phyloP scores from a whole-genome alignment of 1,140 invertebrate genomes.

The Venustaconcha ellipsiformis region DNA sequence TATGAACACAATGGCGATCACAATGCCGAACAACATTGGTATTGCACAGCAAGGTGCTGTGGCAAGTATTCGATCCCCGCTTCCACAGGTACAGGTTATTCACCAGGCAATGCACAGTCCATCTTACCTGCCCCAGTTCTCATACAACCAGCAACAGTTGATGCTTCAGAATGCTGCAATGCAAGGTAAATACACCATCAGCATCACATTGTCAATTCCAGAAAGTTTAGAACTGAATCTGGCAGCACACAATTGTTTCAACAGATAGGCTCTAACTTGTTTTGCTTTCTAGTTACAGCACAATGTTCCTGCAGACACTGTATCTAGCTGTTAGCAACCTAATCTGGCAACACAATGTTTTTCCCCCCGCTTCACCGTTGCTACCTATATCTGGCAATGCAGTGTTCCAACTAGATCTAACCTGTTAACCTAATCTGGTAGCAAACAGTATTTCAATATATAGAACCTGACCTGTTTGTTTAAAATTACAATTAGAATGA shows the following conservation, averaged over 20 bases:
- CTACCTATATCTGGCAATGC: neutral
- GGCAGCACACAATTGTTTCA: neutral
- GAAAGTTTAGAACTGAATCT: neutral
- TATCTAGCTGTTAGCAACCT: too few species aligned
- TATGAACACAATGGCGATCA: neutral
- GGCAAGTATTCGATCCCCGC: neutral
- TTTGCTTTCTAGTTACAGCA: too few species aligned
- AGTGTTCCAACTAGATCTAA: neutral
- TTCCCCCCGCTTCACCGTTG: too few species aligned
- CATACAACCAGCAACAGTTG: slow-evolving; percentile 55
- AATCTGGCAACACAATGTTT: too few species aligned
- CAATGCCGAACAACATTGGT: neutral
- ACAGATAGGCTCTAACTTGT: neutral
- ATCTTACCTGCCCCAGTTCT: slow-evolving; percentile 82
- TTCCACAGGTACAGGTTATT: slow-evolving; percentile 51
- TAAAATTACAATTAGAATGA: too few species aligned
- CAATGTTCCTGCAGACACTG: too few species aligned
- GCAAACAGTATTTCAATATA: neutral
- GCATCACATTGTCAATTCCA: neutral
- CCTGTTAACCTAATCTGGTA: neutral
- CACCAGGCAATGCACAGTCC: slow-evolving; percentile 81
- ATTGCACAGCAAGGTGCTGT: neutral
- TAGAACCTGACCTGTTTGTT: neutral
- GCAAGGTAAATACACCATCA: slow-evolving; percentile 40
- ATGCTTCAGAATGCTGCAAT: slow-evolving; percentile 56